These are phyloP conservation scores for Gerris lacustris DNA, from an alignment of 2,888 invertebrate genomes.

Conservation along the genomic window DNA sequence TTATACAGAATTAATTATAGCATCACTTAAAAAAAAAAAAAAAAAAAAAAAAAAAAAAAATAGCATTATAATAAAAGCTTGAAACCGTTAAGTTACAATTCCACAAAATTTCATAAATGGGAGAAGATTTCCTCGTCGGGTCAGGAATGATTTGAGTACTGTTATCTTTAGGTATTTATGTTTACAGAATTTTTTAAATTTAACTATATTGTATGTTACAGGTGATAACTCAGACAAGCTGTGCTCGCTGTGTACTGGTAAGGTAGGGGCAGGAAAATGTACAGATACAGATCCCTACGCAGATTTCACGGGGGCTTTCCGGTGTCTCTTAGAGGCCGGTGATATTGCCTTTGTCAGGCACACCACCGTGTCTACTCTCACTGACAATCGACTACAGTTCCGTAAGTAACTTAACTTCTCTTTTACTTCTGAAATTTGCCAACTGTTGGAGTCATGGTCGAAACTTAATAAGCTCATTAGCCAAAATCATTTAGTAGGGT, in stretches of 20 bases:
- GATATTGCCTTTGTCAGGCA: constrained; percentile 86
- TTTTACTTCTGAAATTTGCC: not conserved
- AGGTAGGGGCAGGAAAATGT: constrained; percentile 64
- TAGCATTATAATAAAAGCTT: too few species aligned
- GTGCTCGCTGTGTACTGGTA: constrained; percentile 73
- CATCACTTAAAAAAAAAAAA: too few species aligned
- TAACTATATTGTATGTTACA: too few species aligned
- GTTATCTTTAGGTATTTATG: too few species aligned
- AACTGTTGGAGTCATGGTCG: too few species aligned
- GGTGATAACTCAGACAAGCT: constrained; percentile 58
- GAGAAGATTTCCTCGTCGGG: too few species aligned
- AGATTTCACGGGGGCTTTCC: constrained; percentile 83
- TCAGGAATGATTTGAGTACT: too few species aligned
- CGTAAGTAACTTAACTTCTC: constrained; percentile 37
- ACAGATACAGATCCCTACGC: constrained; percentile 77
- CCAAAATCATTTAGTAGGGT: constrained; percentile 6
- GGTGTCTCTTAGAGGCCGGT: constrained; percentile 69
- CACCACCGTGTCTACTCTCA: constrained; percentile 62
- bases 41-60: too few species aligned
- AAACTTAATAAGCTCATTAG: not conserved
- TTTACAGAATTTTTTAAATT: too few species aligned
- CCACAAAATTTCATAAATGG: too few species aligned
- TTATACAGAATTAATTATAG: too few species aligned
- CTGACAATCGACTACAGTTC: constrained; percentile 46
- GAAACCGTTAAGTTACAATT: too few species aligned